Evolutionary conservation across 2,113 vertebrate genomes (phyloP).

Genomic region (Microtus oregoni): DNA sequence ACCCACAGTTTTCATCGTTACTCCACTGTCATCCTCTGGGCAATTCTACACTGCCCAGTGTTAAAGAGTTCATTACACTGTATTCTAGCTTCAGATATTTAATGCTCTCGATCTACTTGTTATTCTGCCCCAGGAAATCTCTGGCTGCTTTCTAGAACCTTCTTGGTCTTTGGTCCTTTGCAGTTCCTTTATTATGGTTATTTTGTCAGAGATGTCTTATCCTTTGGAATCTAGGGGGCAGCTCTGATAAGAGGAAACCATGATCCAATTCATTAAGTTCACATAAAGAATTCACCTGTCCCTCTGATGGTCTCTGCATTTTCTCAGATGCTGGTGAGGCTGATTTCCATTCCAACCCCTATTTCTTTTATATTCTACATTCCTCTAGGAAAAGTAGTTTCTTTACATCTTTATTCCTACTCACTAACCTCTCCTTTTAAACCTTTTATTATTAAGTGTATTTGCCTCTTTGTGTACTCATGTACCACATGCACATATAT

Average conservation of each 20-base stretch:
- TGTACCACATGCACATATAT: neutral
- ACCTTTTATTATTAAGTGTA: neutral
- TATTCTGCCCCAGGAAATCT: neutral
- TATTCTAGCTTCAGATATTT: neutral
- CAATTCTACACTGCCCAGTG: no score
- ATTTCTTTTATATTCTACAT: neutral
- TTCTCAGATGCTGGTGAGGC: neutral
- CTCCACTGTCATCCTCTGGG: neutral
- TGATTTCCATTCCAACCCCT: no score
- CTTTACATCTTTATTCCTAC: neutral
- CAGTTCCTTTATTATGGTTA: neutral
- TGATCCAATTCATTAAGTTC: no score
- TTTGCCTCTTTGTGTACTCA: neutral
- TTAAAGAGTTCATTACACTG: fast-evolving
- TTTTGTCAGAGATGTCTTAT: neutral
- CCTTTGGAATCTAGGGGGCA: neutral
- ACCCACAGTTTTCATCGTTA: neutral
- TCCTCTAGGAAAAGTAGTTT: neutral
- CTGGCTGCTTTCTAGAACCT: neutral
- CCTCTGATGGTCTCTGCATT: neutral
- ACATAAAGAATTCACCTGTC: neutral
- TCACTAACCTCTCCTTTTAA: neutral
- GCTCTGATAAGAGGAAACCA: neutral
- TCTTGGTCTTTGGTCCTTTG: neutral
- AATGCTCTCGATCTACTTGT: neutral